These are phyloP conservation scores for Hydra vulgaris DNA, from an alignment of 30 jellyfish, hydroid and myxozoan genomes.

Conservation along the genomic window DNA sequence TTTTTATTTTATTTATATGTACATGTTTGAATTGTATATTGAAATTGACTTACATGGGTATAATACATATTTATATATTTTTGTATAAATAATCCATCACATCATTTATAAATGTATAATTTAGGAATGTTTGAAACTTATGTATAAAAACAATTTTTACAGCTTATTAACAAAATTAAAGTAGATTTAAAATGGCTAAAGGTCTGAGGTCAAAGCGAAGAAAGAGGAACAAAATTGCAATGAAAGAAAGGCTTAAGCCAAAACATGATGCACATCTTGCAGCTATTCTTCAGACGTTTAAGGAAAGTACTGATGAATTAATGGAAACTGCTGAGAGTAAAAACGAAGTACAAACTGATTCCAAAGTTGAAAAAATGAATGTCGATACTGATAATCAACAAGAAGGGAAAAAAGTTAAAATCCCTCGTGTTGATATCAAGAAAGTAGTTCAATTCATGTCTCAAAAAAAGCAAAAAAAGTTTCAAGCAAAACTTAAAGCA, in stretches of 20 bases:
- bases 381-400: neutral
- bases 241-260: conserved; percentile 16
- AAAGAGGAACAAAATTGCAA: conserved; percentile 6
- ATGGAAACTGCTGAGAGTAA: conserved; percentile 20
- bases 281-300: conserved; percentile 9
- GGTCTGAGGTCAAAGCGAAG: conserved; percentile 21
- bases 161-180: too few species aligned
- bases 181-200: conserved; percentile 19
- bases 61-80: too few species aligned
- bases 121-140: too few species aligned
- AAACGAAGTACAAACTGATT: neutral
- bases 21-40: too few species aligned
- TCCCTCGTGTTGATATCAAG: conserved; percentile 25
- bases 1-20: too few species aligned
- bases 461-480: too few species aligned
- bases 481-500: too few species aligned
- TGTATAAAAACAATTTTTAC: too few species aligned
- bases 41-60: too few species aligned
- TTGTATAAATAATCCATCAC: too few species aligned
- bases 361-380: neutral
- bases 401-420: neutral
- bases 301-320: conserved; percentile 11
- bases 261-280: conserved; percentile 26
- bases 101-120: too few species aligned
- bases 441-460: too few species aligned